These are phyloP conservation scores for Melopsittacus undulatus DNA, from an alignment of 2,797 vertebrate species.

Conservation along the genomic window DNA sequence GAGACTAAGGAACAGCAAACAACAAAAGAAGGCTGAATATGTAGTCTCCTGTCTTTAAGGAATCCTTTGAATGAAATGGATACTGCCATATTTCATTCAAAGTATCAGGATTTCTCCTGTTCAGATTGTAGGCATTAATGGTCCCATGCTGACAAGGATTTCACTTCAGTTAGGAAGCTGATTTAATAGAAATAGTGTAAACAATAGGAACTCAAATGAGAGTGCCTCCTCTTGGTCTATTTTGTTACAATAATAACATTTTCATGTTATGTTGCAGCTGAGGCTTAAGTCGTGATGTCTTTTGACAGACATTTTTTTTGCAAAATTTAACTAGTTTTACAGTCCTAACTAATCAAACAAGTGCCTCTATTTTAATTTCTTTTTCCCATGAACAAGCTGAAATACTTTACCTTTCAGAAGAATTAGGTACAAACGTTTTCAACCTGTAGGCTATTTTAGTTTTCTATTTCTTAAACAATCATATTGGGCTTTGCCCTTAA, in stretches of 20 bases:
- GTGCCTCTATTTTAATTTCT: background rate
- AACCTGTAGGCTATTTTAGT: background rate
- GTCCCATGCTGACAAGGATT: background rate
- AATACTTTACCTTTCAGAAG: background rate
- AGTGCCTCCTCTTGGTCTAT: background rate
- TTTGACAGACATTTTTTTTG: background rate
- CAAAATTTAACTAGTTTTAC: background rate
- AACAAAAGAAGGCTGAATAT: background rate
- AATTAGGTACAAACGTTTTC: background rate
- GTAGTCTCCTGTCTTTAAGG: background rate
- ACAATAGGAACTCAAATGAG: background rate
- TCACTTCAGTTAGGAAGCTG: background rate
- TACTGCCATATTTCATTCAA: background rate
- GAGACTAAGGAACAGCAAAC: background rate
- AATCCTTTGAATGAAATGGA: background rate
- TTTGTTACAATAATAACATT: background rate
- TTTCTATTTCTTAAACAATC: background rate
- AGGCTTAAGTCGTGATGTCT: background rate
- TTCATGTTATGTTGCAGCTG: background rate
- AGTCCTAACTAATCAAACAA: background rate
- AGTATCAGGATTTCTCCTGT: background rate
- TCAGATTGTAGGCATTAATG: background rate
- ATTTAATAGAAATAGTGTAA: background rate
- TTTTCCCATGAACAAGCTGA: background rate
- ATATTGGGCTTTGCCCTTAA: background rate